Evolutionary conservation across 1,140 invertebrate genomes (phyloP), one percentile per base, ranked within the genome.

Genomic region (Drepana arcuata): DNA sequence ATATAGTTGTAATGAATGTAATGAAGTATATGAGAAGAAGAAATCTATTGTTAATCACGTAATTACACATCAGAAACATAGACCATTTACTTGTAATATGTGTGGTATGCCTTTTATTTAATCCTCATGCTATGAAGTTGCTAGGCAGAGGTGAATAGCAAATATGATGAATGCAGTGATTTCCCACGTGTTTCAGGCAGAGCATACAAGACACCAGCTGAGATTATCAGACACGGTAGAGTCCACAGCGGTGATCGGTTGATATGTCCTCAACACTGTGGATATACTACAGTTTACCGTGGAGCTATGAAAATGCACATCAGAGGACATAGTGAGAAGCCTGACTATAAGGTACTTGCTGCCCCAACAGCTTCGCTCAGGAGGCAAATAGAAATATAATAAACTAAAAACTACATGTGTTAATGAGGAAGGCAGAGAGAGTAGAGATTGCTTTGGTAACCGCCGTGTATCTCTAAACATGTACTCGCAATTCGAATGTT

Each of bases 321-420:
- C n/a, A n/a, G n/a, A n/a, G n/a, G n/a, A n/a, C n/a, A n/a, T n/a
- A n/a, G n/a, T n/a, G 32, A 24, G 41, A 57, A 14, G 10, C 5
- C 26, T 13, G 55, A 65, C 12, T 62, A 39, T 34, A 84, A 66
- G 72, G 82, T 59, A 69, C 47, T n/a, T n/a, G n/a, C n/a, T n/a
- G n/a, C n/a, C n/a, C n/a, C n/a, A n/a, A n/a, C n/a, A n/a, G n/a
- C n/a, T n/a, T n/a, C n/a, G n/a, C n/a, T n/a, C n/a, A n/a, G n/a
- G n/a, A n/a, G n/a, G n/a, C n/a, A n/a, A n/a, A n/a, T n/a, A n/a
- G n/a, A n/a, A n/a, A n/a, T n/a, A n/a, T n/a, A n/a, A n/a, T n/a
- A n/a, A n/a, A n/a, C n/a, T n/a, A n/a, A n/a, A n/a, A n/a, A n/a
- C n/a, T n/a, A n/a, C n/a, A n/a, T n/a, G n/a, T n/a, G n/a, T n/a